Conservation (phyloP, 2,888 invertebrate genomes). For the Cistogaster globosa region DNA sequence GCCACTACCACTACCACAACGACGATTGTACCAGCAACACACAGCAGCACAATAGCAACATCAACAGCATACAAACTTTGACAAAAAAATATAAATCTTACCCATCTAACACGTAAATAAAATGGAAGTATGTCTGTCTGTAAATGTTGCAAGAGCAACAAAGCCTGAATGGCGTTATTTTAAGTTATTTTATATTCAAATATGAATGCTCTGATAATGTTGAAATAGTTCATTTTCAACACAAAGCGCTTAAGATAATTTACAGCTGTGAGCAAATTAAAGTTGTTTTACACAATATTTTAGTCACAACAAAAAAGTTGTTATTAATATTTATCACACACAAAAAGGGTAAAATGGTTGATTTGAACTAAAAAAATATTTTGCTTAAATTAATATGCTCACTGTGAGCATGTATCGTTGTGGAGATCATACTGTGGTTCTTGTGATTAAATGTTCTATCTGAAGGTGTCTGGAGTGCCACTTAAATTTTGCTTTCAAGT, state of each 20-base stretch:
- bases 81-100: slow-evolving; percentile 31
- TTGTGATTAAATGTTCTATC: too few relatives aligned
- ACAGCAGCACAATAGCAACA: slow-evolving; percentile 12
- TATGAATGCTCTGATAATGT: slow-evolving; percentile 57
- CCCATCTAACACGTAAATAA: slow-evolving; percentile 1
- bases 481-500: too few relatives aligned
- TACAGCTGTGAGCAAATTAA: background rate
- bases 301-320: too few relatives aligned
- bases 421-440: too few relatives aligned
- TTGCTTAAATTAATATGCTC: too few relatives aligned
- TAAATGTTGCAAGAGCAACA: slow-evolving; percentile 16
- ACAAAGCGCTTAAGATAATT: background rate
- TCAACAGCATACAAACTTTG: background rate
- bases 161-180: slow-evolving; percentile 35
- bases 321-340: too few relatives aligned
- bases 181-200: slow-evolving; percentile 44
- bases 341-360: too few relatives aligned
- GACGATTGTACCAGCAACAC: background rate
- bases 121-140: slow-evolving; percentile 1
- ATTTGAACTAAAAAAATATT: too few relatives aligned
- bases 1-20: background rate
- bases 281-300: too few relatives aligned
- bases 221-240: slow-evolving; percentile 50
- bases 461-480: too few relatives aligned
- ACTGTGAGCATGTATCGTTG: too few relatives aligned